phyloP scores from a whole-genome alignment of 2,888 invertebrate genomes.

The Melipona beecheii region DNA sequence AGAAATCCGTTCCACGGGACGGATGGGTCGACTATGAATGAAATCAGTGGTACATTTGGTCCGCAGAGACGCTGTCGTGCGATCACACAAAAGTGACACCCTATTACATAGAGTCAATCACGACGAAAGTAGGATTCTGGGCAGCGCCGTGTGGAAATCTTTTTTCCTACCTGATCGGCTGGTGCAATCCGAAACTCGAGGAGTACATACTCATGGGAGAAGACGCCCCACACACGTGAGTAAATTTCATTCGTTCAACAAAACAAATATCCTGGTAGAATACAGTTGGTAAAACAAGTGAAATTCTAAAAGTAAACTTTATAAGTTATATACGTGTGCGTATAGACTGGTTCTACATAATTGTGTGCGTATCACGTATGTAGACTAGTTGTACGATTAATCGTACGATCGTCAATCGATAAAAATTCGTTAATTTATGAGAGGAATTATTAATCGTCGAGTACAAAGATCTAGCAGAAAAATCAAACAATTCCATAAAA shows the following conservation, averaged over 20 bases:
- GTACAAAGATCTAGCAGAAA: too few species aligned
- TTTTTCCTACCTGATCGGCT: constrained; percentile 93
- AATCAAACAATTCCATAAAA: too few species aligned
- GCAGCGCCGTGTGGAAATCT: constrained; percentile 93
- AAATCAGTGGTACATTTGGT: constrained; percentile 45
- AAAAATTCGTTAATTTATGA: too few species aligned
- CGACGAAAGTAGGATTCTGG: constrained; percentile 92
- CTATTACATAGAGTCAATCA: constrained; percentile 95
- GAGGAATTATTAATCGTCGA: too few species aligned
- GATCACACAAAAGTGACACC: constrained; percentile 96
- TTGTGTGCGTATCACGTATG: too few species aligned
- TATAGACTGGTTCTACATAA: too few species aligned
- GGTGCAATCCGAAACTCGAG: constrained; percentile 92
- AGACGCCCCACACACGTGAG: constrained; percentile 91
- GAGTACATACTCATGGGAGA: constrained; percentile 95
- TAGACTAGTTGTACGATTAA: too few species aligned
- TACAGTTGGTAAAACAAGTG: too few species aligned
- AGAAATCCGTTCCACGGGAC: constrained; percentile 13
- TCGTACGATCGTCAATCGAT: too few species aligned
- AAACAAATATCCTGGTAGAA: background rate
- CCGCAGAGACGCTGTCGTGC: constrained; percentile 92
- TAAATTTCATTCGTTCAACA: constrained; percentile 24
- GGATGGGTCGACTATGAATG: constrained; percentile 23
- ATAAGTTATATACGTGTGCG: too few species aligned
- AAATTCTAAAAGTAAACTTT: too few species aligned